Base-by-base conservation (phyloP, 2,113 vertebrate species). In the Gobio gobio region DNA sequence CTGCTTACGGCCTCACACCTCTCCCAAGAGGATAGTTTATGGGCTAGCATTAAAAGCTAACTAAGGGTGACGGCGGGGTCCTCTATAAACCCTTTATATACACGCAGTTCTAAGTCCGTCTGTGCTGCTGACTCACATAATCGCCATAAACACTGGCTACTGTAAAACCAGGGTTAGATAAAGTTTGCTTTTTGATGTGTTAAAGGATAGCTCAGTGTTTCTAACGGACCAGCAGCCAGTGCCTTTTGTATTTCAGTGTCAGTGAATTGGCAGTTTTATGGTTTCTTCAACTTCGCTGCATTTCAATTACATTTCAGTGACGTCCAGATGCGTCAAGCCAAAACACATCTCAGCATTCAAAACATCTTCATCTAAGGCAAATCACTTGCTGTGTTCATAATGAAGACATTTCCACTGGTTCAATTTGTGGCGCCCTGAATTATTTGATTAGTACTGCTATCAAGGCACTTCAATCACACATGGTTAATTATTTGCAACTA, bases 1-100 rank as follows among this genome's bases (percentile, higher is more conserved):
- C 88, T 89, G 91, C 93, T 96, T 95, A 95, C 93, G 92, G 91
- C 92, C 89, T 93, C 92, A 94, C 91, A 91, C 88, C 90, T 93
- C 93, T 94, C 92, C 88, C 88, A 87, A 93, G 93, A 92, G 95
- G 95, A 93, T 89, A 82, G 90, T 96, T 96, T 96, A 96, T 94
- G 95, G 95, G 94, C 36, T 93, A 93, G 93, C 93, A 93, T 95
- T 96, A 95, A 94, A 96, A 94, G 90, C 92, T 92, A 90, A 91
- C 93, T 93, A 93, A 92, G 90, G 93, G 90, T 91, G 70, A 78
- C 61, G 63, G 87, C 86, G 79, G 78, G 73, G 58, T 63, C 29
- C 24, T 47, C 45, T 77, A 66, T 85, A 88, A 72, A 85, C 72
- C 4, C 74, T 72, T 70, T 49, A 51, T 26, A 79, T 72, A 74